Evolutionary conservation across 2,797 vertebrate species (phyloP).

Genomic region (Pipistrellus pipistrellus): DNA sequence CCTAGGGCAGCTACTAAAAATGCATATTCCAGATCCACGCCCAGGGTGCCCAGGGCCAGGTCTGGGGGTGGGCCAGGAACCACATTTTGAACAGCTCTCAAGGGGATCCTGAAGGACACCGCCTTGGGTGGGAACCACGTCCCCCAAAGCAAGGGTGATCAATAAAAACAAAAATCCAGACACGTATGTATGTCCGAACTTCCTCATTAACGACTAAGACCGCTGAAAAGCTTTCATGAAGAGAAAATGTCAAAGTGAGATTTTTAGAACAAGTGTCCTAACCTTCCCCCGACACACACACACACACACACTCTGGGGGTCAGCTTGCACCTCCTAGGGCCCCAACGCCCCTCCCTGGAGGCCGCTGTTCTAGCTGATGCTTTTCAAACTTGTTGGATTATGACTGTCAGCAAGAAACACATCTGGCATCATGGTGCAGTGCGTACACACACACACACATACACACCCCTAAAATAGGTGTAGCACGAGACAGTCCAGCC

Average conservation of each 20-base stretch:
- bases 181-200: neutral
- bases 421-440: fast-evolving
- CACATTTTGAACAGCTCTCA: neutral
- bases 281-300: too few relatives aligned
- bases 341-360: neutral
- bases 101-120: neutral
- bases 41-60: neutral
- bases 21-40: neutral
- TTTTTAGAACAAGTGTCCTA: neutral
- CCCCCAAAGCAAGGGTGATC: neutral
- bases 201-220: neutral
- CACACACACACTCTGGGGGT: too few relatives aligned
- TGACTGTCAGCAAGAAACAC: neutral
- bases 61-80: neutral
- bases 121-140: neutral
- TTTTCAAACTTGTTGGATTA: neutral
- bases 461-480: neutral
- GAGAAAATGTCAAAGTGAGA: neutral
- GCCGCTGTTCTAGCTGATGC: neutral
- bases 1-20: neutral
- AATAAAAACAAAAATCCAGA: neutral
- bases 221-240: neutral
- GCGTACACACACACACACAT: neutral
- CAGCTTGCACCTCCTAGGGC: too few relatives aligned
- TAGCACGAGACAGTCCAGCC: neutral